These are phyloP conservation scores for honey bee (Apis mellifera) DNA, from an alignment of 1,140 invertebrate species.

Conservation along the genomic window DNA sequence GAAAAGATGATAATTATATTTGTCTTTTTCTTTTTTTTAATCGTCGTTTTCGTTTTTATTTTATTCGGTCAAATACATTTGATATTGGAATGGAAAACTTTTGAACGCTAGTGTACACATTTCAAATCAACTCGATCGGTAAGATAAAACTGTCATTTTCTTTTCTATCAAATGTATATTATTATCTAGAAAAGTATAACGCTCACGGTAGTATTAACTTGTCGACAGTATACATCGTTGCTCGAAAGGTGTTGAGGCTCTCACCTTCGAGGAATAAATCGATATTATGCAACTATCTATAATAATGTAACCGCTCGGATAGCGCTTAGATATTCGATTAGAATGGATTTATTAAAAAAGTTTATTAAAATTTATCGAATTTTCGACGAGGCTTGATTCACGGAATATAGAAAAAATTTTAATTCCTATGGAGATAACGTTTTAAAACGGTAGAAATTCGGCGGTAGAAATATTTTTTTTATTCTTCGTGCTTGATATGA, in stretches of 20 bases:
- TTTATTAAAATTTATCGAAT: neutral
- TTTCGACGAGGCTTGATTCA: no score
- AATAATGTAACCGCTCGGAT: constrained; percentile 4
- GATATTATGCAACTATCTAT: constrained; percentile 15
- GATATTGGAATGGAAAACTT: no score
- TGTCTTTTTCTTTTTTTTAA: no score
- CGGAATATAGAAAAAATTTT: no score
- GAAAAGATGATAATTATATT: no score
- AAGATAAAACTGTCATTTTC: neutral
- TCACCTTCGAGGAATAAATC: constrained; percentile 10
- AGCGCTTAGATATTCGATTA: neutral
- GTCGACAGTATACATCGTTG: neutral
- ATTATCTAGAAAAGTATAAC: neutral
- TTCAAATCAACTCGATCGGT: no score
- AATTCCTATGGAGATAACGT: neutral
- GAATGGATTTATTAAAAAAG: neutral
- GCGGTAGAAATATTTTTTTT: no score
- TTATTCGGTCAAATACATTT: no score
- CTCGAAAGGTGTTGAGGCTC: neutral
- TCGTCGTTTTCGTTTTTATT: no score
- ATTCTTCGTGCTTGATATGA: no score
- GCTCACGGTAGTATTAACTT: neutral
- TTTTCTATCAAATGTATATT: neutral
- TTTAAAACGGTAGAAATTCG: no score
- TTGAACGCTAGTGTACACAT: no score